Base-by-base conservation (phyloP, 2,888 invertebrate species). In the Brachypalpus laphriformis region DNA sequence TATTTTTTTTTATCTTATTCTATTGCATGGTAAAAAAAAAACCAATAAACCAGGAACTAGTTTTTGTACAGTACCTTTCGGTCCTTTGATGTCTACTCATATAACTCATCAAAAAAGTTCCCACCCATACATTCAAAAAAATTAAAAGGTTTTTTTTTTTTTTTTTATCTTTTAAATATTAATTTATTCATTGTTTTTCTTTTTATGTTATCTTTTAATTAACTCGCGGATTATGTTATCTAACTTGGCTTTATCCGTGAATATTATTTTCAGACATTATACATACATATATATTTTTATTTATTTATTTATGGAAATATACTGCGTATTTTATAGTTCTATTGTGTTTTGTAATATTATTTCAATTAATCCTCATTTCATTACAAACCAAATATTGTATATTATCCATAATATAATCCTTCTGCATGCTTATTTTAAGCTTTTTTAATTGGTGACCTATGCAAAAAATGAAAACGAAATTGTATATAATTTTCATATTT, bases 381-480 rank as follows among this genome's bases (percentile, higher is more conserved):
- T 47, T 56, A 18, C 16, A 71, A 49, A 40, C 40, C 34, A 51
- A 65, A 22, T 14, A 45, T n/a, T 25, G 5, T 34, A 47, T 16
- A 47, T 5, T 31, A 31, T 28, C 18, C n/a, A 34, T 51, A 45
- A 66, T 40, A 47, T 40, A 47, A 59, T 47, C 22, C 49, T 47
- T 51, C n/a, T 81, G 81, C 81, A 81, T 81, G 75, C 40, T 25
- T 74, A 74, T 37, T 25, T 81, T 74, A 81, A 81, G 20, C 54
- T 66, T 80, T 47, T 28, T 68, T 16, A 40, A 74, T 66, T 68
- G 59, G 74, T 81, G 59, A 56, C 47, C 45, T 16, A 8, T 47
- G 37, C 25, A 31, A 40, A 54, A 51, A 14, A 49, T 28, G 22
- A 61, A 51, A 49, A 28, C 40, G n/a, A 61, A 72, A 42, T 51